Base-by-base conservation (phyloP, 2,797 vertebrate species). In the Aldrovandia affinis region DNA sequence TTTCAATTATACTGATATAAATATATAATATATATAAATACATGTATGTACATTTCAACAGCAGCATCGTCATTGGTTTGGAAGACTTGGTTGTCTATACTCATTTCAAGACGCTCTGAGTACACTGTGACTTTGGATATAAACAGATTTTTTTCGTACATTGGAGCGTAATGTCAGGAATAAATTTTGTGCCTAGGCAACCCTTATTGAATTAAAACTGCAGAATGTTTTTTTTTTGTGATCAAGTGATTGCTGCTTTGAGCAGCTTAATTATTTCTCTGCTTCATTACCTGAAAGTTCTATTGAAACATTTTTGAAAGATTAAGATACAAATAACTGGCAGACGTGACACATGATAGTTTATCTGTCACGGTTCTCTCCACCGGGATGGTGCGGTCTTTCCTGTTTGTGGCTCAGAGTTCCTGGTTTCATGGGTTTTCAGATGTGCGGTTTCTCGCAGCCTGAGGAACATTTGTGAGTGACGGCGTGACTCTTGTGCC, bases 191-290 rank as follows among this genome's bases (percentile, higher is more conserved):
- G 25, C 42, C 73, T 2, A 77, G 8, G 42, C 25, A 44, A 77
- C 22, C 33, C 36, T 22, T 36, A 42, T 42, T 73, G 36, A 47
- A 77, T 77, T 25, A 77, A n/a, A 39, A 47, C 42, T 90, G 89
- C 92, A 91, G 89, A 88, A 88, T 89, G 91, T 89, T 92, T 81
- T 6, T 20, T 77, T 30, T 92, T 91, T 89, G 82, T 80, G 18
- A 92, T 94, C 33, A 14, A 33, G 50, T 39, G 20, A 93, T 92
- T 90, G 85, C 89, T 94, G 93, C 93, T 93, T 94, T 94, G 93
- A 94, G 94, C 89, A 92, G 89, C 91, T 87, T 87, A 79, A 89
- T 85, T 57, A 7, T 14, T 42, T 77, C 20, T 77, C 22, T 8
- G n/a, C 42, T 44, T 44, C 8, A n/a, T 25, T 77, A 25, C 39